Conservation (phyloP, 92 coral and sea anemone genomes). For the Bergia puertoricense region DNA sequence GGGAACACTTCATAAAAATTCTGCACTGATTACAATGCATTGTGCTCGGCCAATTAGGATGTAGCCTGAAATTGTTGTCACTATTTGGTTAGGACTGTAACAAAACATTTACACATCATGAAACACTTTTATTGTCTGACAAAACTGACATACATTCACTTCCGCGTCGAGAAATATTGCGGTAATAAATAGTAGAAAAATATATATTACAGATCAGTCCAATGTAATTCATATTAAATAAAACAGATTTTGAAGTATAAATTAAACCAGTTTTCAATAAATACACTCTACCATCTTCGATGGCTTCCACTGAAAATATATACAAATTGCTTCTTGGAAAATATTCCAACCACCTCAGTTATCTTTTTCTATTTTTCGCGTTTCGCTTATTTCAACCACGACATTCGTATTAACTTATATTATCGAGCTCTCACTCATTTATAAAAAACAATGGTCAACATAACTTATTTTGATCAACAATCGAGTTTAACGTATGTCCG, state of each 20-base stretch:
- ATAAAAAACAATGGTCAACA: background rate
- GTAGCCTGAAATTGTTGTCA: background rate
- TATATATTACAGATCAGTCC: background rate
- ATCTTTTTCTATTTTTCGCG: background rate
- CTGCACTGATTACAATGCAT: too few species aligned
- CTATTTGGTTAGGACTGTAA: too few species aligned
- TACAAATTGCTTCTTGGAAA: conserved; percentile 22
- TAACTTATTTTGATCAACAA: background rate
- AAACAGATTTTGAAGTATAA: conserved; percentile 18
- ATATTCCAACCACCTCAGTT: background rate
- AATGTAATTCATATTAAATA: conserved; percentile 25
- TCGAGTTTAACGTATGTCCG: background rate
- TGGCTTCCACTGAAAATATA: conserved; percentile 23
- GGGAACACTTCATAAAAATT: too few species aligned
- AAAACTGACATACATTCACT: background rate
- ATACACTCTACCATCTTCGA: conserved; percentile 32
- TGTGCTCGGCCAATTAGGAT: too few species aligned
- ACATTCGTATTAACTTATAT: background rate
- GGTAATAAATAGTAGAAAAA: conserved; percentile 42
- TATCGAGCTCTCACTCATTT: background rate
- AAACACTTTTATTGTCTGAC: conserved; percentile 33
- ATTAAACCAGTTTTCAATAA: conserved; percentile 11
- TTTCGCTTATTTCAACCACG: background rate
- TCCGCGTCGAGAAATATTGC: background rate
- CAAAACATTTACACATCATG: background rate